Percentiles rank a stretch among this genome's conserved stretches.
phyloP scores from a whole-genome alignment of 2,113 vertebrate species.

The Cephalopholis sonnerati region DNA sequence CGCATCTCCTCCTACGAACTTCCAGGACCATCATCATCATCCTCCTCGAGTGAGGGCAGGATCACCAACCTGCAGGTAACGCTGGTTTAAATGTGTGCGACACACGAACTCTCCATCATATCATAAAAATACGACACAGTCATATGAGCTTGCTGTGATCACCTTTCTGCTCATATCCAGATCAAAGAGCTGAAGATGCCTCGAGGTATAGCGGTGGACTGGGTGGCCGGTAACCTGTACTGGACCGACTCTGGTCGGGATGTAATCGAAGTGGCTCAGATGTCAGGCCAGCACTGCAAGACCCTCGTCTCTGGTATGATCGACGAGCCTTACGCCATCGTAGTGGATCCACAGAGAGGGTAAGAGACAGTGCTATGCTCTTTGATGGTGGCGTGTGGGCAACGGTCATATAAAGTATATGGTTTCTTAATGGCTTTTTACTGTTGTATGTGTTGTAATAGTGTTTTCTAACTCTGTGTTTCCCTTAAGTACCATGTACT shows the following conservation, averaged over 20 bases:
- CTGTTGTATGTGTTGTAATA: neutral
- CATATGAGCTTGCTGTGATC: neutral
- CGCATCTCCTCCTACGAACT: slow-evolving; percentile 94
- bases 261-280: slow-evolving; percentile 96
- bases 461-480: slow-evolving; percentile 6
- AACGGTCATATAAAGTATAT: neutral
- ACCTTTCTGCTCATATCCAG: slow-evolving; percentile 68
- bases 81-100: neutral
- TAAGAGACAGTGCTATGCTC: slow-evolving; percentile 55
- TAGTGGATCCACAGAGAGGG: slow-evolving; percentile 94
- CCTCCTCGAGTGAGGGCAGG: slow-evolving; percentile 83
- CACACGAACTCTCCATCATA: neutral
- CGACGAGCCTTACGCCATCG: slow-evolving; percentile 95
- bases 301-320: slow-evolving; percentile 98
- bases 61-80: slow-evolving; percentile 92
- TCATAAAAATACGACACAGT: neutral
- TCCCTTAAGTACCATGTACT: slow-evolving; percentile 93
- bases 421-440: neutral
- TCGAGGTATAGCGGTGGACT: slow-evolving; percentile 95
- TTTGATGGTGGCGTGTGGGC: neutral
- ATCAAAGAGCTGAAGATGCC: slow-evolving; percentile 97
- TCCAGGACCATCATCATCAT: slow-evolving; percentile 74
- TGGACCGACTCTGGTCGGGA: slow-evolving; percentile 98
- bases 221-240: slow-evolving; percentile 97
- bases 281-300: slow-evolving; percentile 95